Conservation (phyloP, 2,888 invertebrate genomes). For the Saturnia japonica region DNA sequence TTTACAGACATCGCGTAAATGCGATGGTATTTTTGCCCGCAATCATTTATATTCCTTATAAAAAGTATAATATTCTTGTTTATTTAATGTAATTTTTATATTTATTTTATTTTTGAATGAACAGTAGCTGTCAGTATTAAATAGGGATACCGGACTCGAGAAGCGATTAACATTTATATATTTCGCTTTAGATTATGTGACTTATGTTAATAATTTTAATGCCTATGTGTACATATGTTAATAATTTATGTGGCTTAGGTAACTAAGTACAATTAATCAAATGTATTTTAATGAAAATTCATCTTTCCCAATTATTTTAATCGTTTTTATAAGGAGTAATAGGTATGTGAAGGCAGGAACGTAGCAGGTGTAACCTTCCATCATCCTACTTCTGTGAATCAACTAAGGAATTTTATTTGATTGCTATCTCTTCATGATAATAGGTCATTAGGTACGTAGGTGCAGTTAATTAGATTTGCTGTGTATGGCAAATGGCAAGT, state of each 20-base stretch:
- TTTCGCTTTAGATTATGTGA: not conserved
- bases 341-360: constrained; percentile 14
- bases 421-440: constrained; percentile 45
- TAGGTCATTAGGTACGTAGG: constrained; percentile 24
- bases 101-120: not conserved
- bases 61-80: not conserved
- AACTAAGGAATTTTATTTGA: constrained; percentile 51
- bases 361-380: constrained; percentile 45
- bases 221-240: too few relatives aligned
- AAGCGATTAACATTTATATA: not conserved
- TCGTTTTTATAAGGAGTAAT: not conserved
- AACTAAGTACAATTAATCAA: not conserved
- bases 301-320: constrained; percentile 1
- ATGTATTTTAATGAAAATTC: constrained; percentile 12
- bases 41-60: constrained; percentile 5
- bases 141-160: not conserved
- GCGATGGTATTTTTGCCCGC: constrained; percentile 6
- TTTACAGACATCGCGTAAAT: constrained; percentile 19
- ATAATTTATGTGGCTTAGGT: too few relatives aligned
- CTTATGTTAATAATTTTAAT: too few relatives aligned
- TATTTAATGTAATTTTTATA: not conserved
- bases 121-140: not conserved
- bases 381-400: constrained; percentile 40
- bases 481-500: constrained; percentile 14
- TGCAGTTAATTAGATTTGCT: constrained; percentile 35